Percentiles rank a stretch among this genome's conserved stretches.
Conservation (phyloP, 2,797 vertebrate species). For the Pitangus sulphuratus region DNA sequence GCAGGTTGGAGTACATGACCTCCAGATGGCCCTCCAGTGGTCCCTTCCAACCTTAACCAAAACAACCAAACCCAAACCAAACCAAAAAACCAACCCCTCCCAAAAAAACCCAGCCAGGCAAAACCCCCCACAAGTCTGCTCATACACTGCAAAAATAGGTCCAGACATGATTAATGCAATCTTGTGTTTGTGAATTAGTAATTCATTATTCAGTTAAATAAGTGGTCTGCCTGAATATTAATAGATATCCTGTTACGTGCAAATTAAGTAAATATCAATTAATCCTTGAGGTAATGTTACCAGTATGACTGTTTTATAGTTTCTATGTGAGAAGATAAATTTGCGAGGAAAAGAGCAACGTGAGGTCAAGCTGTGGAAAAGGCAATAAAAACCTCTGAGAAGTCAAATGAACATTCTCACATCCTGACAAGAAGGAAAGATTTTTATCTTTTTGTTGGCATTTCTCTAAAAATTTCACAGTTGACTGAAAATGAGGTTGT, state of each 20-base stretch:
- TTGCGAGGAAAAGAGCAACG: background rate
- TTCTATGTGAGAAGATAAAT: background rate
- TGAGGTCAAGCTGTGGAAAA: background rate
- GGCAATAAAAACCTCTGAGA: background rate
- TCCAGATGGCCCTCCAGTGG: background rate
- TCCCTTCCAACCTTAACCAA: background rate
- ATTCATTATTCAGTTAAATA: background rate
- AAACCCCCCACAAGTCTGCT: background rate
- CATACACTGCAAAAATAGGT: background rate
- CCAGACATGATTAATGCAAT: background rate
- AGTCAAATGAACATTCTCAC: background rate
- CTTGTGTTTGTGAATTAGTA: background rate
- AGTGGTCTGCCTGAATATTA: background rate
- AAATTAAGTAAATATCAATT: background rate
- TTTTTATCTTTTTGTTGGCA: background rate
- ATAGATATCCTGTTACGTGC: background rate
- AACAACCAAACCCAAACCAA: background rate
- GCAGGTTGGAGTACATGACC: background rate
- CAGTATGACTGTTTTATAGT: background rate
- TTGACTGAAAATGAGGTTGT: conserved; percentile 17
- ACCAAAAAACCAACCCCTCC: background rate
- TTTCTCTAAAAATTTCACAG: background rate
- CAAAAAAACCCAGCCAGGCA: background rate
- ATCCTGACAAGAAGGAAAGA: background rate
- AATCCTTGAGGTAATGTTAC: background rate